A percentile compares a stretch with the other conserved stretches of the same genome.
These are phyloP conservation scores for Pomacea maculata DNA, from an alignment of 1,140 invertebrate species.

Conservation along the genomic window DNA sequence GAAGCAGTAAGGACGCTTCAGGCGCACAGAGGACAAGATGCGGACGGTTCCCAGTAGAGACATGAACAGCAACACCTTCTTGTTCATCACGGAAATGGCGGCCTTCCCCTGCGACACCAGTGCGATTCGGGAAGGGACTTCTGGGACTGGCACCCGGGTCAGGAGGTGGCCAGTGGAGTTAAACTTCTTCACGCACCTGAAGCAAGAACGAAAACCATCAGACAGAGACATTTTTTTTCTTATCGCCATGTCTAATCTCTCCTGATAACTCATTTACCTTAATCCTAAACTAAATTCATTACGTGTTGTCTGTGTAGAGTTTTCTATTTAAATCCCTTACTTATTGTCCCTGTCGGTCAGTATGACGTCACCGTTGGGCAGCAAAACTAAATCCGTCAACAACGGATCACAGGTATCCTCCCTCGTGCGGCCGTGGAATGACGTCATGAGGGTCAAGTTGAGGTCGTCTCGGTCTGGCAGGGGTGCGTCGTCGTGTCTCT, in stretches of 20 bases:
- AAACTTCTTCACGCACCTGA: conserved; percentile 35
- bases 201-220: neutral
- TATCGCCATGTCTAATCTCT: too few species aligned
- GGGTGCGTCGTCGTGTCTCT: neutral
- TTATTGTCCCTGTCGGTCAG: conserved; percentile 35
- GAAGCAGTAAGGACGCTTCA: conserved; percentile 29
- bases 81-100: conserved; percentile 32
- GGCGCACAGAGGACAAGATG: conserved; percentile 19
- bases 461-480: neutral
- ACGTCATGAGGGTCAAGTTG: conserved; percentile 21
- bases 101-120: conserved; percentile 29
- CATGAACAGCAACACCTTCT: conserved; percentile 19
- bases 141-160: conserved; percentile 27
- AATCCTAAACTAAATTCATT: neutral
- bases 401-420: conserved; percentile 29
- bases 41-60: conserved; percentile 31
- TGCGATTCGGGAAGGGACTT: conserved; percentile 22
- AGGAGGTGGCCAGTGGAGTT: conserved; percentile 29
- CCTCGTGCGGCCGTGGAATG: conserved; percentile 27
- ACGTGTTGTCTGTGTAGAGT: neutral
- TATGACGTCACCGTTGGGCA: conserved; percentile 32
- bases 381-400: conserved; percentile 28
- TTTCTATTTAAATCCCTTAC: neutral
- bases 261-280: too few species aligned
- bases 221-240: neutral